A percentile compares a stretch with the other conserved stretches of the same genome.
phyloP scores from a whole-genome alignment of 64 coral and sea anemone genomes.

The Platygyra sinensis region DNA sequence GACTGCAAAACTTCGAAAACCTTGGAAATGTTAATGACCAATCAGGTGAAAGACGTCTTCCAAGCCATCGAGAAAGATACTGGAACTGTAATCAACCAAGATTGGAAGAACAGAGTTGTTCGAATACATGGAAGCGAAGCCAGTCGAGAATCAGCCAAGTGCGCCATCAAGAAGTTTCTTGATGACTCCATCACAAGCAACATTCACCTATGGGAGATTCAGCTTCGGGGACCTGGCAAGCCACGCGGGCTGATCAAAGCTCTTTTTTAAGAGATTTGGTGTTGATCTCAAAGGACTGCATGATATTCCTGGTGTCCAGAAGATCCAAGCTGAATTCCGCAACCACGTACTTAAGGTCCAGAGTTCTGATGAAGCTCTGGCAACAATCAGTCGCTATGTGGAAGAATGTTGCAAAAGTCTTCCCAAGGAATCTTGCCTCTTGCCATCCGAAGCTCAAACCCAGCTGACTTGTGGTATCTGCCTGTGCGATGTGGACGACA shows the following conservation, averaged over 20 bases:
- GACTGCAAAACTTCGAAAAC: conserved; percentile 33
- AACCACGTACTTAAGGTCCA: conserved; percentile 28
- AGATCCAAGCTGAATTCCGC: conserved; percentile 2
- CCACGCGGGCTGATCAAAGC: conserved; percentile 60
- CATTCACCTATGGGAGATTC: conserved; percentile 27
- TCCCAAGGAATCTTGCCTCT: neutral
- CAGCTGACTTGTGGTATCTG: conserved; percentile 50
- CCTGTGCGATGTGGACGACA: conserved; percentile 49
- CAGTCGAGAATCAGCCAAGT: conserved; percentile 40
- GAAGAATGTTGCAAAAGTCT: conserved; percentile 5
- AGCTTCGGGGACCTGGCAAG: conserved; percentile 29
- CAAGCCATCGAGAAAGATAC: conserved; percentile 38
- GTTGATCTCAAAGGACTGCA: conserved; percentile 20
- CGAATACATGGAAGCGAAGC: conserved; percentile 36
- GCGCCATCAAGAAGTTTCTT: conserved; percentile 36
- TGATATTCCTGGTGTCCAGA: conserved; percentile 49
- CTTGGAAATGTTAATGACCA: conserved; percentile 3
- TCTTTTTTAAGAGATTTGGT: conserved; percentile 31
- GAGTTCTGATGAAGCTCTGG: conserved; percentile 29
- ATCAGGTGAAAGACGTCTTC: conserved; percentile 31
- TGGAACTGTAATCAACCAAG: conserved; percentile 33
- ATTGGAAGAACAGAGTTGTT: conserved; percentile 30
- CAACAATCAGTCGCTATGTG: neutral
- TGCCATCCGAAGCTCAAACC: neutral
- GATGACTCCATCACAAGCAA: neutral